Base-by-base conservation (phyloP, 2,888 invertebrate genomes). In the Thysanoteuthis rhombus region DNA sequence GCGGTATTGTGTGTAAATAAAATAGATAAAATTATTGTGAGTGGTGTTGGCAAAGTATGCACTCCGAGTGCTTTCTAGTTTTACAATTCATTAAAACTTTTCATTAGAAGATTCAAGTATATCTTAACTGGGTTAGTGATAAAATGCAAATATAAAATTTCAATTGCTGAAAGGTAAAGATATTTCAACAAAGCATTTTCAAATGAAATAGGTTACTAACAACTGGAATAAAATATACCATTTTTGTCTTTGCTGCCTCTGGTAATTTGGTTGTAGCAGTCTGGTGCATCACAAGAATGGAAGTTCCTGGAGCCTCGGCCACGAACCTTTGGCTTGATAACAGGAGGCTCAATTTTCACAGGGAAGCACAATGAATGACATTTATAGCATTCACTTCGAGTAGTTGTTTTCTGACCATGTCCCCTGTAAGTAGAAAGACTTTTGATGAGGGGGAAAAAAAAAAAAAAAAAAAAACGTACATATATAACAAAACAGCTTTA, bases 241-340 rank as follows among this genome's bases (percentile, higher is more conserved):
- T 38, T 90, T 90, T 28, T 32, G 32, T 90, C 90, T 22, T 90
- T 90, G 28, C 28, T 40, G 25, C 38, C 10, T 5, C 40, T 39
- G 28, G 90, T 32, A 25, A 38, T 10, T 22, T 1, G 36, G 93
- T 94, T 93, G 58, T 93, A 94, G 92, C 94, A 95, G 93, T 95
- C 94, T 40, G 92, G 91, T 25, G 94, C 95, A 42, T 95, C 94
- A 75, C 94, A 95, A 45, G 94, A 94, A 93, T 95, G 95, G 22
- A 90, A 91, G 0, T 93, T 45, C 38, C 42, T 75, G 52, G n/a
- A 93, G 94, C 89, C 92, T 39, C 42, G 92, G n/a, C 89, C 89
- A 39, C 28, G 93, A 75, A 40, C 93, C 32, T 58, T 36, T 92
- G 89, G 25, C n/a, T 42, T 92, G 0, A 22, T 94, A 8, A 92